These are phyloP conservation scores for Clytia hemisphaerica DNA, from an alignment of 30 jellyfish, hydroid and myxozoan genomes.

Conservation along the genomic window DNA sequence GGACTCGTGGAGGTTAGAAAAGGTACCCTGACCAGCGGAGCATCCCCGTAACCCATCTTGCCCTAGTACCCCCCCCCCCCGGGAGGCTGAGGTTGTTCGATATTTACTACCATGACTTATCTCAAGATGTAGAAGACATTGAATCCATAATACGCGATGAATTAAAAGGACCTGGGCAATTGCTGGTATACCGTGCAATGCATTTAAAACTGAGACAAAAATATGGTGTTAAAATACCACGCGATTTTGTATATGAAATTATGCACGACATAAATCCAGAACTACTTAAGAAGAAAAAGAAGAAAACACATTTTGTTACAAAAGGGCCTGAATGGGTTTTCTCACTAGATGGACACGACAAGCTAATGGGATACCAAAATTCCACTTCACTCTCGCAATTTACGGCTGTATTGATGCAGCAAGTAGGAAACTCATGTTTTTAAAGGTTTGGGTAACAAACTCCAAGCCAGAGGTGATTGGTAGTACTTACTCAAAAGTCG, in stretches of 20 bases:
- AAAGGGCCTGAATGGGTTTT: slow-evolving; percentile 38
- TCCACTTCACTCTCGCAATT: slow-evolving; percentile 33
- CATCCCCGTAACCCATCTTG: too few species aligned
- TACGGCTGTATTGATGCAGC: slow-evolving; percentile 56
- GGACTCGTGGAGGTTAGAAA: too few species aligned
- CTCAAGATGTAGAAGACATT: too few species aligned
- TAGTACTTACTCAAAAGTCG: slow-evolving; percentile 19
- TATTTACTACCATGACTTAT: too few species aligned
- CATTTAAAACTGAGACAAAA: slow-evolving; percentile 25
- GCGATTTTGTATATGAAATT: slow-evolving; percentile 27
- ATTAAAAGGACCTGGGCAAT: slow-evolving; percentile 47
- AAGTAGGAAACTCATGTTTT: slow-evolving; percentile 43
- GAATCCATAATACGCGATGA: too few species aligned
- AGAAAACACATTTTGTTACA: too few species aligned
- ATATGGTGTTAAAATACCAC: slow-evolving; percentile 21
- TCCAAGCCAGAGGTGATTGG: slow-evolving; percentile 35
- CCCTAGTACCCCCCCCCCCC: too few species aligned
- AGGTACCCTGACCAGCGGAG: too few species aligned
- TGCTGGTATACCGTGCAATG: slow-evolving; percentile 51
- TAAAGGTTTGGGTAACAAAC: slow-evolving; percentile 33
- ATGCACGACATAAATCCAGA: slow-evolving; percentile 36
- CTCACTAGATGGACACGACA: slow-evolving; percentile 40
- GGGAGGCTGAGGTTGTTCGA: too few species aligned
- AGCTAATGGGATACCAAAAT: slow-evolving; percentile 39
- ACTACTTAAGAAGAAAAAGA: slow-evolving; percentile 28